These are phyloP conservation scores for Rhinoderma darwinii DNA, from an alignment of 2,113 vertebrate genomes.

Conservation along the genomic window DNA sequence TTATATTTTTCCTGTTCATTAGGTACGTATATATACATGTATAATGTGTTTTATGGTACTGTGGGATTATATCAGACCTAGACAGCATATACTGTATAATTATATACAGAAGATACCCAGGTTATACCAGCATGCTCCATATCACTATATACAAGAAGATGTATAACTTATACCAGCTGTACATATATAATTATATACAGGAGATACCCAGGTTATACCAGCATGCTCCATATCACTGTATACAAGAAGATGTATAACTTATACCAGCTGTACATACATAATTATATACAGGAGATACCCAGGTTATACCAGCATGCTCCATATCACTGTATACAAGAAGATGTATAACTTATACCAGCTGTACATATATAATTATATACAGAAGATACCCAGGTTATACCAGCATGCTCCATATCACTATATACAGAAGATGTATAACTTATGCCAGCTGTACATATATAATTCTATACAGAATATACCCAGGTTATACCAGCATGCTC, in stretches of 20 bases:
- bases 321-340: too few relatives aligned
- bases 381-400: not conserved
- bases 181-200: too few relatives aligned
- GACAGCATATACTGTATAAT: too few relatives aligned
- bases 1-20: not conserved
- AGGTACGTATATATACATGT: slow-evolving; percentile 11
- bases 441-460: not conserved
- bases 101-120: not conserved
- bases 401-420: too few relatives aligned
- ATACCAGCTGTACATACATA: not conserved
- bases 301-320: not conserved
- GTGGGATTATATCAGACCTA: too few relatives aligned
- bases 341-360: not conserved
- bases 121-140: not conserved
- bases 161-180: not conserved
- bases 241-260: not conserved
- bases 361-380: not conserved
- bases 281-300: not conserved
- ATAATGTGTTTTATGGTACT: not conserved
- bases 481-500: not conserved
- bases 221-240: not conserved
- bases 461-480: not conserved
- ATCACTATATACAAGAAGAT: not conserved
- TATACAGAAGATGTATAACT: too few relatives aligned
- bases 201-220: too few relatives aligned